These are phyloP conservation scores for Baryphthengus martii DNA, from an alignment of 2,113 vertebrate species.

Conservation along the genomic window DNA sequence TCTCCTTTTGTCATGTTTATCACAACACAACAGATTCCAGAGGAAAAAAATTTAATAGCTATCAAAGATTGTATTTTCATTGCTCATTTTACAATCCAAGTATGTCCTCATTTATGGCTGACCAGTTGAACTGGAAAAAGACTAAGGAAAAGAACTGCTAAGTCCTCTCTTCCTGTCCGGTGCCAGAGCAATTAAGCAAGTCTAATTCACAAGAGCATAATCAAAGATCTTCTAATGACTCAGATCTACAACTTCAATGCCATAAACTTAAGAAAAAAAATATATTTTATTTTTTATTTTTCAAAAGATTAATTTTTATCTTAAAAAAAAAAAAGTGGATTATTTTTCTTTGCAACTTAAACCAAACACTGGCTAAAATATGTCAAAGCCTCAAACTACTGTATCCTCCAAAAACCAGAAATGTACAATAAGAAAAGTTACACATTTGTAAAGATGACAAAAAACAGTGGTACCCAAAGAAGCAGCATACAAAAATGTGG, in stretches of 20 bases:
- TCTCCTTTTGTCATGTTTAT: neutral
- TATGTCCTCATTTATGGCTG: neutral
- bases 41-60: neutral
- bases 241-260: neutral
- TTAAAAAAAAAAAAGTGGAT: neutral
- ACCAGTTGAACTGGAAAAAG: neutral
- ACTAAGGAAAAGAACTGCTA: neutral
- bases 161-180: neutral
- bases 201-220: neutral
- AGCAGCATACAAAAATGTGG: neutral
- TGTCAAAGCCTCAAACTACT: neutral
- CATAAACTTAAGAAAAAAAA: neutral
- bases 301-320: neutral
- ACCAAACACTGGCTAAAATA: neutral
- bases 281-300: neutral
- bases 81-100: neutral
- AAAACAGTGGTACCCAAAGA: rapidly evolving
- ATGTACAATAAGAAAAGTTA: neutral
- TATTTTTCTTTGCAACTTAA: neutral
- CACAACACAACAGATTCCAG: neutral
- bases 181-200: neutral
- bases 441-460: neutral
- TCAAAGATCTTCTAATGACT: neutral
- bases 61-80: neutral
- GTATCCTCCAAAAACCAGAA: too few species aligned